Conservation (phyloP, 2,113 vertebrate species). For the Lota lota region DNA sequence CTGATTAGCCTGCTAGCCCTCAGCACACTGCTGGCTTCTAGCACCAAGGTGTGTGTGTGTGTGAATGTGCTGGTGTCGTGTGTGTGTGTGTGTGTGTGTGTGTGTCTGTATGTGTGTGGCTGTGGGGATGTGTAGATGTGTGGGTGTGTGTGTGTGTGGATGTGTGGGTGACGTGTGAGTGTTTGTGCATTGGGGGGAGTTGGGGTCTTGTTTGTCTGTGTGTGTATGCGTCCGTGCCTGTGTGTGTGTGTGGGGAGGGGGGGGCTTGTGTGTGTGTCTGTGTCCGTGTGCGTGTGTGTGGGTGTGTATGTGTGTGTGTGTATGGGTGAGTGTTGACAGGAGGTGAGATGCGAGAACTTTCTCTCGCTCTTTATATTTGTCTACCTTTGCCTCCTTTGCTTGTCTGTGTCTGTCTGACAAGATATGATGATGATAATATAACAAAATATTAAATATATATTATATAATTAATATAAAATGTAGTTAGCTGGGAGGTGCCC, state of each 20-base stretch:
- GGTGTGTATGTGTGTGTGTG: slow-evolving; percentile 7
- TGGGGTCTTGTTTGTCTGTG: not conserved
- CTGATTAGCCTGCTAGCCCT: slow-evolving; percentile 49
- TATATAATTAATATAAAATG: too few relatives aligned
- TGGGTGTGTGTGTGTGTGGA: not conserved
- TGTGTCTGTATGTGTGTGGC: not conserved
- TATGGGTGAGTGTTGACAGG: not conserved
- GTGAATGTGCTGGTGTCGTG: not conserved
- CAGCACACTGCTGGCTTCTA: slow-evolving; percentile 24
- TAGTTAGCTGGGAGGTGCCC: too few relatives aligned
- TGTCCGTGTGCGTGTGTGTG: slow-evolving; percentile 1
- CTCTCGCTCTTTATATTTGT: not conserved
- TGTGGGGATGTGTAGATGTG: slow-evolving; percentile 7
- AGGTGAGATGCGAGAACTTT: slow-evolving; percentile 12
- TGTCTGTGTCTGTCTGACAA: slow-evolving; percentile 4
- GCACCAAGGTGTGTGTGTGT: slow-evolving; percentile 12
- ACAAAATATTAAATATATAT: too few relatives aligned
- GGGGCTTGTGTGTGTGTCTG: slow-evolving; percentile 2
- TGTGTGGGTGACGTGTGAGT: not conserved
- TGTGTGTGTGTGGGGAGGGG: not conserved
- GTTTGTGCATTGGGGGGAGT: not conserved
- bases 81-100: slow-evolving; percentile 7
- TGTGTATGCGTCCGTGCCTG: slow-evolving; percentile 10
- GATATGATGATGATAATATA: too few relatives aligned
- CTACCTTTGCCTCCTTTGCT: slow-evolving; percentile 7